Evolutionary conservation across 2,797 vertebrate genomes (phyloP), one percentile per base, ranked within the genome.

Genomic region (Clarias pachynema): DNA sequence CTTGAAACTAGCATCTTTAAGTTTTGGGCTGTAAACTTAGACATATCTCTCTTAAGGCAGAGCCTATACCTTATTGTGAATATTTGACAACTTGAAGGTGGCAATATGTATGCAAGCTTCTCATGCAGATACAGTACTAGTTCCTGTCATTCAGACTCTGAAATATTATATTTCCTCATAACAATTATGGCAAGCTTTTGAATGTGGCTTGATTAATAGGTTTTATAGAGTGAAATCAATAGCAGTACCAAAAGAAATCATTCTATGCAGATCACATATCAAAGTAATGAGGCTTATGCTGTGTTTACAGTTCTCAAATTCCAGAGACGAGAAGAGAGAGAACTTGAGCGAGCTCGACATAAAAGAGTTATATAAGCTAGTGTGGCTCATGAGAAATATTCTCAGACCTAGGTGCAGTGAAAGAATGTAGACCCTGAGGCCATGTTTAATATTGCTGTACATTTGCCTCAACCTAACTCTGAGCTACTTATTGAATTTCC

Each of bases 391-490:
- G 20, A 86, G 66, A 87, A 86, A 84, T 72, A 80, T 66, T 86
- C 70, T 82, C 60, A 14, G 79, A 85, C 60, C 74, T 81, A 57
- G 49, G 65, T 86, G 82, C 65, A 81, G 84, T 70, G 37, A 84
- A 78, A 82, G 81, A 83, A 57, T 69, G 40, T 29, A 56, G 86
- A 84, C 87, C 89, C 79, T 65, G 82, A 79, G 88, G 86, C 79
- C 29, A 70, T 40, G 44, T 86, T 86, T 78, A 85, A 77, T 88
- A 86, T 86, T 88, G 78, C 83, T 69, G 63, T 86, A 84, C 80
- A n/a, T 80, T 83, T 86, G 81, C 44, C 83, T 81, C 81, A 73
- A 59, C 60, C 69, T 65, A 59, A 79, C 77, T 57, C 81, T 75
- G 49, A 85, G 84, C 56, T 77, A 31, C 53, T 57, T 78, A 88